phyloP scores from a whole-genome alignment of 2,888 invertebrate genomes.

The Synanthedon andrenaeformis region DNA sequence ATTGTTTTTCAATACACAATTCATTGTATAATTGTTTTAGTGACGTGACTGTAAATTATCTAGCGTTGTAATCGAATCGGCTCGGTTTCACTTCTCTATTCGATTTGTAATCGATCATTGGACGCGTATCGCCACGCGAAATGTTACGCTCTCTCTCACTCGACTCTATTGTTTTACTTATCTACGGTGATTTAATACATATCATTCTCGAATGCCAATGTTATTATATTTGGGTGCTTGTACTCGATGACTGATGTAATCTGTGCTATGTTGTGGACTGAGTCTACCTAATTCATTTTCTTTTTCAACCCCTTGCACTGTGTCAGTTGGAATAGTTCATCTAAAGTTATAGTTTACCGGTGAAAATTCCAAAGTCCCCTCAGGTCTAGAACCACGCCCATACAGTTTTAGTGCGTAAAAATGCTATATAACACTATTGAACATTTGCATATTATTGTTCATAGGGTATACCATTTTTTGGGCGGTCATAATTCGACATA shows the following conservation, averaged over 20 bases:
- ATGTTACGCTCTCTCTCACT: conserved; percentile 46
- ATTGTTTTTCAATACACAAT: conserved; percentile 5
- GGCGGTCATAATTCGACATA: too few relatives aligned
- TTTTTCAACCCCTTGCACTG: too few relatives aligned
- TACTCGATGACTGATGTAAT: conserved; percentile 22
- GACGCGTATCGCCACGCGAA: conserved; percentile 13
- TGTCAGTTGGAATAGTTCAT: too few relatives aligned
- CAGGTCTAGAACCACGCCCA: too few relatives aligned
- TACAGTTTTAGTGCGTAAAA: too few relatives aligned
- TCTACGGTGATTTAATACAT: conserved; percentile 30
- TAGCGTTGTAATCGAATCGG: conserved; percentile 13
- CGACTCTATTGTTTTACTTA: conserved; percentile 54
- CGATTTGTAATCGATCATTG: conserved; percentile 42
- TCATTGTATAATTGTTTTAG: conserved; percentile 20
- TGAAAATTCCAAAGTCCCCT: too few relatives aligned
- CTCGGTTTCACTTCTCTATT: conserved; percentile 28
- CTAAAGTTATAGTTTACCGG: too few relatives aligned
- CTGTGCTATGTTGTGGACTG: too few relatives aligned
- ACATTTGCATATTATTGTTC: too few relatives aligned
- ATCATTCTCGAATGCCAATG: conserved; percentile 22
- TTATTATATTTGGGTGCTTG: conserved; percentile 27
- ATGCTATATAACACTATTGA: too few relatives aligned
- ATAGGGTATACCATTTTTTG: too few relatives aligned
- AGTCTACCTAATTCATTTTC: too few relatives aligned
- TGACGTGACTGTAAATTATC: conserved; percentile 18